Percentiles rank a stretch among this genome's conserved stretches.
These are phyloP conservation scores for Drosophila sordidapex DNA, from an alignment of 2,888 invertebrate genomes.

Conservation along the genomic window DNA sequence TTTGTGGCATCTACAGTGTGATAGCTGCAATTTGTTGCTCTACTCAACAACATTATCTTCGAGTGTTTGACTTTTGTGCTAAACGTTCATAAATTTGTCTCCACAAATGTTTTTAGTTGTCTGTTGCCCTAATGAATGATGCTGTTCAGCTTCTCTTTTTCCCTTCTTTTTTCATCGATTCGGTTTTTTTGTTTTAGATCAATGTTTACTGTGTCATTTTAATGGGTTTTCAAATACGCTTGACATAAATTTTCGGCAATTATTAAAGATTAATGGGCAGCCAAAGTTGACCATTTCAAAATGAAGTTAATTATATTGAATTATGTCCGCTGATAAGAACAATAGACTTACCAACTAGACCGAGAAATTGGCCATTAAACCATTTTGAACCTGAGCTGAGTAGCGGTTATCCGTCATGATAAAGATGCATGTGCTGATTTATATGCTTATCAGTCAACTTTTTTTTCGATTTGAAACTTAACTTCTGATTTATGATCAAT, in stretches of 20 bases:
- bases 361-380: conserved; percentile 56
- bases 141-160: conserved; percentile 11
- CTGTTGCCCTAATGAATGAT: conserved; percentile 54
- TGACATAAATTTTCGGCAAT: conserved; percentile 78
- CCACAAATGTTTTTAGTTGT: conserved; percentile 64
- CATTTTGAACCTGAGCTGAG: conserved; percentile 25
- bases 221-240: conserved; percentile 77
- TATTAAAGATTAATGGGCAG: conserved; percentile 78
- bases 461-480: not conserved
- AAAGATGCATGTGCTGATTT: conserved; percentile 1
- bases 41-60: conserved; percentile 72
- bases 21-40: conserved; percentile 81
- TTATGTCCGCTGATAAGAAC: conserved; percentile 56
- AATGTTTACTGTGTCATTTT: conserved; percentile 58
- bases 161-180: not conserved
- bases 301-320: conserved; percentile 59
- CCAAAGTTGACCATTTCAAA: conserved; percentile 57
- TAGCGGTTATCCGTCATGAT: conserved; percentile 9
- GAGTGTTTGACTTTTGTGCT: conserved; percentile 81
- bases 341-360: conserved; percentile 23
- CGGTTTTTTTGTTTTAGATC: conserved; percentile 35
- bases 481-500: conserved; percentile 47
- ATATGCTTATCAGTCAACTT: not conserved
- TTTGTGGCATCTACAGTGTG: conserved; percentile 73
- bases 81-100: conserved; percentile 83